Evolutionary conservation across 92 coral and sea anemone species (phyloP), one percentile per base, ranked within the genome.

Genomic region (Paramuricea clavata): DNA sequence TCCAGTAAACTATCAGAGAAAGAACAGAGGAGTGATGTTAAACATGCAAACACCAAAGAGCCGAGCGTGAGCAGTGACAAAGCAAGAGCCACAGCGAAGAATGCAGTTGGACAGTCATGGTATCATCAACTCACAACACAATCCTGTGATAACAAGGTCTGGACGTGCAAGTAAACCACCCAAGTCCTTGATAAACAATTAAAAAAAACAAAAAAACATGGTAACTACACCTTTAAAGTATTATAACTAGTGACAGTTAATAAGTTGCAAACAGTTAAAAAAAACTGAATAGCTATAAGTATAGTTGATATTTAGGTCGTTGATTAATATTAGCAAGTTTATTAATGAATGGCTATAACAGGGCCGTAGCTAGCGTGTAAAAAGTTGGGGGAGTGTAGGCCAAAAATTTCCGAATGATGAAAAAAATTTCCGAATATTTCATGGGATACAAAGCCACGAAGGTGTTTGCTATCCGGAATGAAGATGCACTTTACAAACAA

Each of bases 131-230:
- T 2, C 26, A 15, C 21, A 19, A 56, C 7, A 12, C n/a, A 70
- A 25, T 64, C 26, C 76, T 0, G 76, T 70, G 34, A 70, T 19
- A 15, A 70, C 76, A n/a, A 70, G 9, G 31, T 70, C 76, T 31
- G 50, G 76, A 33, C 26, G 76, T 22, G 34, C 25, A 70, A 70
- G 35, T 28, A 28, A 67, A 8, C 76, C 76, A 70, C 76, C 49
- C 12, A 42, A 36, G 12, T 33, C 15, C 34, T 70, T 70, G 44
- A 31, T 36, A 36, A 32, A 70, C 49, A 39, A 39, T 39, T 30
- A 34, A 2, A 70, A 34, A 2, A 70, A 10, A 35, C 25, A 19
- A 36, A n/a, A 70, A 70, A 6, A 4, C 31, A 16, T 10, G 8
- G 0, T 67, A n/a, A n/a, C n/a, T 28, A 28, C 73, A 28, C 4